Conservation (phyloP, 2,888 invertebrate genomes). For the Nephrotoma appendiculata region DNA sequence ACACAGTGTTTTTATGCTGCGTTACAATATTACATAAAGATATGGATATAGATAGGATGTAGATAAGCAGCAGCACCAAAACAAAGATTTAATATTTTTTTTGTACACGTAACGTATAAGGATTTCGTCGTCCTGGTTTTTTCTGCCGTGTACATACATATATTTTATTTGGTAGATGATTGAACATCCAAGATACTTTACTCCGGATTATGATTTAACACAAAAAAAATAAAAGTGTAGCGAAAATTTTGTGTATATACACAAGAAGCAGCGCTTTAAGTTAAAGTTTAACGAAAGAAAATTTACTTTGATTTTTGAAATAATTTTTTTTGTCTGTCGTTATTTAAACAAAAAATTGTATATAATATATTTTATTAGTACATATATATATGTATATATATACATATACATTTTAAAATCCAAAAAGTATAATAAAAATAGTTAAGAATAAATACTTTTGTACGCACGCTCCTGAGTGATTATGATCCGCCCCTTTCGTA, state of each 20-base stretch:
- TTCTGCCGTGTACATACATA: not conserved
- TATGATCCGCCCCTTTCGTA: not conserved
- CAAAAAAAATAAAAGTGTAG: not conserved
- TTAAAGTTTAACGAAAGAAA: not conserved
- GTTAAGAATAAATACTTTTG: not conserved
- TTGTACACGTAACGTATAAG: not conserved
- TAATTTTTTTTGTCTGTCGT: not conserved
- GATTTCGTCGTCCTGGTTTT: not conserved
- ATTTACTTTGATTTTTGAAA: not conserved
- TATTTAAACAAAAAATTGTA: not conserved
- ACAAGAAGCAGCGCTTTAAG: not conserved
- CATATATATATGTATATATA: not conserved
- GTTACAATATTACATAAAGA: not conserved
- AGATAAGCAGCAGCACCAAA: not conserved
- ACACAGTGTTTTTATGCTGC: not conserved
- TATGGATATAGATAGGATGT: not conserved
- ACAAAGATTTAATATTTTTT: not conserved
- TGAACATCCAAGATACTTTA: not conserved
- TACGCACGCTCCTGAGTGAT: slow-evolving; percentile 1
- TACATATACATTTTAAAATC: not conserved
- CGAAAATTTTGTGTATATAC: not conserved
- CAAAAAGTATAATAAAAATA: not conserved
- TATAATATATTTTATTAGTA: not conserved
- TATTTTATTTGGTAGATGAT: not conserved
- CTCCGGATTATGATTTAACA: not conserved